phyloP scores from a whole-genome alignment of 2,113 vertebrate species.

The Tautogolabrus adspersus region DNA sequence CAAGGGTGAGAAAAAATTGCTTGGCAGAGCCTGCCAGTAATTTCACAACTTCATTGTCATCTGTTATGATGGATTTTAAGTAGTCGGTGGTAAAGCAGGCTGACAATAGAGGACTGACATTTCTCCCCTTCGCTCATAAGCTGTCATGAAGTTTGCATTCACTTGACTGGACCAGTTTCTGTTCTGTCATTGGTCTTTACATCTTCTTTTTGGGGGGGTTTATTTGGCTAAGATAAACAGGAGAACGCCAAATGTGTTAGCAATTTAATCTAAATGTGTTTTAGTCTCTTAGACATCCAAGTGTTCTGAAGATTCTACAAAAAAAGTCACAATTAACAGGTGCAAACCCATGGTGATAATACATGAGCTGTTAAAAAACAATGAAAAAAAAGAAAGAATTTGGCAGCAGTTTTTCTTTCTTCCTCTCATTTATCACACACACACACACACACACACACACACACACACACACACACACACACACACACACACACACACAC shows the following conservation, averaged over 20 bases:
- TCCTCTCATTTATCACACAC: slow-evolving; percentile 28
- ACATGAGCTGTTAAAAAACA: slow-evolving; percentile 25
- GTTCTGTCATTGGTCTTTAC: slow-evolving; percentile 9
- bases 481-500: background rate
- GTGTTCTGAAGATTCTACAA: background rate
- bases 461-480: background rate
- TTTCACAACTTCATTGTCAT: slow-evolving; percentile 26
- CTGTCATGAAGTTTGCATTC: background rate
- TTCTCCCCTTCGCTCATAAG: slow-evolving; percentile 1
- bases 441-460: too few species aligned
- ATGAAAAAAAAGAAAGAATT: slow-evolving; percentile 2
- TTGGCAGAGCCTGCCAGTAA: background rate
- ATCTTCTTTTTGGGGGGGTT: background rate
- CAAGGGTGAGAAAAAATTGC: slow-evolving; percentile 16
- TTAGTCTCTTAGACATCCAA: slow-evolving; percentile 3
- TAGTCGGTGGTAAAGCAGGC: background rate
- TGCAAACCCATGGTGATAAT: slow-evolving; percentile 26
- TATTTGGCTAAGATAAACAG: background rate
- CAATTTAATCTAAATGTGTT: slow-evolving; percentile 6
- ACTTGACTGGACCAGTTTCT: slow-evolving; percentile 1
- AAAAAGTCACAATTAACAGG: slow-evolving; percentile 10
- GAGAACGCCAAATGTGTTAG: slow-evolving; percentile 1
- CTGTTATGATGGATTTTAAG: slow-evolving; percentile 18
- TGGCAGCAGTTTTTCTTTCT: slow-evolving; percentile 23
- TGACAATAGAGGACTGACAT: background rate